Base-by-base conservation (phyloP, 2,797 vertebrate species). In the Anomalospiza imberbis region DNA sequence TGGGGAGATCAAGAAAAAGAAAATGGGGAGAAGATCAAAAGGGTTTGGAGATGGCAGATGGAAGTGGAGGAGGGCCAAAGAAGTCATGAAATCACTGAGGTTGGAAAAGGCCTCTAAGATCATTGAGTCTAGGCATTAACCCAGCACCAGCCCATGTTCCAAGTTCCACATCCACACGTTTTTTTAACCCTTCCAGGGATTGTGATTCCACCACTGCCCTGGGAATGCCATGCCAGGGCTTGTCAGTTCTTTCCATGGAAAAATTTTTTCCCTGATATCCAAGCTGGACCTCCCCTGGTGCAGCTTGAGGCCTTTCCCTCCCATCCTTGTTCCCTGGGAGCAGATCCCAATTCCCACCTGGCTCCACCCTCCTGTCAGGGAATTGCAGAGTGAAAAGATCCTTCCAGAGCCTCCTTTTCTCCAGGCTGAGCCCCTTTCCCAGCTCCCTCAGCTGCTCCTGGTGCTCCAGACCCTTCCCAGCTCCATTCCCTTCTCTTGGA, bases 281-380 rank as follows among this genome's bases (percentile, higher is more conserved):
- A n/a, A 21, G 24, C 19, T 40, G n/a, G 21, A 17, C 24, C 2
- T 44, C 32, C 32, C 10, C 15, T 38, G 28, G 38, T 29, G 18
- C 12, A 31, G 4, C 14, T 25, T 31, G 38, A 66, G 60, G 20
- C 5, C 0, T 0, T 78, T 58, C 7, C n/a, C 29, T 58, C 53
- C 29, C 20, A 15, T 48, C 19, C 12, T 48, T 4, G 1, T 68
- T 61, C 15, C 34, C 24, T 66, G 38, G 45, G 20, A 67, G 31
- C 74, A 28, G 31, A 54, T 61, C 42, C 15, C 0, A 1, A 24
- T 19, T 75, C 34, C 40, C 48, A 47, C 31, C 31, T 77, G 65
- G 20, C 13, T 70, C 7, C n/a, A 17, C 24, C 15, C 4, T 79
- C 51, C 51, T 72, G 22, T 18, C 38, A 51, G 61, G 68, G 61